Evolutionary conservation across 2,797 vertebrate genomes (phyloP).

Genomic region (Pseudocheirus occidentalis): DNA sequence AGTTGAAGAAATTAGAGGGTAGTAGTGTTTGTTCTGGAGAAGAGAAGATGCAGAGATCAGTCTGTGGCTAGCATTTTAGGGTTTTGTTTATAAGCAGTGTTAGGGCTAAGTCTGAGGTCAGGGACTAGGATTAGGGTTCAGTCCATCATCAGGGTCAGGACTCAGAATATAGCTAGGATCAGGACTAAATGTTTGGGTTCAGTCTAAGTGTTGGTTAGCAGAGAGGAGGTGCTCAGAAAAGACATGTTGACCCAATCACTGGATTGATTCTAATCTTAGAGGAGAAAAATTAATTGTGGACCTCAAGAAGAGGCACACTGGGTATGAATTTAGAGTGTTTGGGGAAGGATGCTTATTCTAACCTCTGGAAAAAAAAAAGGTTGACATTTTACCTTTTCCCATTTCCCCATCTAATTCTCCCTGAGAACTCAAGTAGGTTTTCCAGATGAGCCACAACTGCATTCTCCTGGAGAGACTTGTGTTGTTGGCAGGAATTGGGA

Average conservation of each 20-base stretch:
- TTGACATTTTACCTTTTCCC: not conserved
- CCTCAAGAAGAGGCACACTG: not conserved
- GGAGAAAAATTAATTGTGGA: not conserved
- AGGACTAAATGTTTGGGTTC: not conserved
- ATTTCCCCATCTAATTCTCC: not conserved
- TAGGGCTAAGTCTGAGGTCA: not conserved
- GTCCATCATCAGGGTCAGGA: not conserved
- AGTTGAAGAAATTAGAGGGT: not conserved
- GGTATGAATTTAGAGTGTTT: too few species aligned
- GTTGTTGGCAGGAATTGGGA: not conserved
- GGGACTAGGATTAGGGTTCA: too few species aligned
- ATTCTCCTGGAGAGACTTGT: not conserved
- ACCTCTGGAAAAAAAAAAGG: not conserved
- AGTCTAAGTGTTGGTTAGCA: not conserved
- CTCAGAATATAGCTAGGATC: not conserved
- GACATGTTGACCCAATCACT: not conserved
- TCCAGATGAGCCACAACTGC: not conserved
- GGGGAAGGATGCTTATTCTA: not conserved
- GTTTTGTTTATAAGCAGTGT: not conserved
- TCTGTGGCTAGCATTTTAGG: not conserved
- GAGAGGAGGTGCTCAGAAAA: not conserved
- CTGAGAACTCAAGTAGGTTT: not conserved
- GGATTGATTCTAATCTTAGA: not conserved
- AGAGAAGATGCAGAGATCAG: not conserved
- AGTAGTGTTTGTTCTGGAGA: not conserved